Base-by-base conservation (phyloP, 1,140 invertebrate genomes). In the Neodiprion pinetum region DNA sequence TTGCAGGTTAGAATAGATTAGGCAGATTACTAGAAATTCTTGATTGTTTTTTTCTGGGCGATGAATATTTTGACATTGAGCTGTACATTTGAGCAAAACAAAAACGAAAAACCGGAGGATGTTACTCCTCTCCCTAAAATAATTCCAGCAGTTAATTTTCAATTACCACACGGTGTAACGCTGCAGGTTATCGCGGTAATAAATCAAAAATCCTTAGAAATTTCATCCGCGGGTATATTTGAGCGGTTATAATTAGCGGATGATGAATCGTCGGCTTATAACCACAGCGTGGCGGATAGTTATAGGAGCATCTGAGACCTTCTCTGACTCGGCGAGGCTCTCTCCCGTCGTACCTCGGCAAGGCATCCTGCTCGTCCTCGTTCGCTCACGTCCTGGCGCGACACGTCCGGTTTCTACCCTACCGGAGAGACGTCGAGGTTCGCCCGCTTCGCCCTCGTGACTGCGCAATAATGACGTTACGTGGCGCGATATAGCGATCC, bases 391-490 rank as follows among this genome's bases (percentile, higher is more conserved):
- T 61, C 53, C 53, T 61, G 11, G 53, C 53, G n/a, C 53, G 53
- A 61, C 53, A 61, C 53, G 53, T 61, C 53, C 53, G 53, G 53
- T 17, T 61, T 17, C 53, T 21, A 61, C 53, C 53, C 53, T 61
- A 4, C n/a, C 53, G n/a, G 53, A 40, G 11, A 61, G 53, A 9
- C 53, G 5, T 72, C 73, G 82, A 82, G 83, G 80, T 79, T 23
- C 4, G 21, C 82, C 77, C 79, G 83, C 80, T 79, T 23, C 21
- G 21, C 82, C 77, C 79, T 82, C 82, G 80, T 86, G 84, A 85
- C 83, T 83, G 83, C 83, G 84, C 85, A 85, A 85, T 86, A 87
- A 87, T 87, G 84, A 81, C 80, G 85, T 87, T 86, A 86, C 83
- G 84, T 86, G 83, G 85, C 80, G 81, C 83, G 82, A 77, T 82